Conservation (phyloP, 2,797 vertebrate genomes). For the Gastrophryne carolinensis region DNA sequence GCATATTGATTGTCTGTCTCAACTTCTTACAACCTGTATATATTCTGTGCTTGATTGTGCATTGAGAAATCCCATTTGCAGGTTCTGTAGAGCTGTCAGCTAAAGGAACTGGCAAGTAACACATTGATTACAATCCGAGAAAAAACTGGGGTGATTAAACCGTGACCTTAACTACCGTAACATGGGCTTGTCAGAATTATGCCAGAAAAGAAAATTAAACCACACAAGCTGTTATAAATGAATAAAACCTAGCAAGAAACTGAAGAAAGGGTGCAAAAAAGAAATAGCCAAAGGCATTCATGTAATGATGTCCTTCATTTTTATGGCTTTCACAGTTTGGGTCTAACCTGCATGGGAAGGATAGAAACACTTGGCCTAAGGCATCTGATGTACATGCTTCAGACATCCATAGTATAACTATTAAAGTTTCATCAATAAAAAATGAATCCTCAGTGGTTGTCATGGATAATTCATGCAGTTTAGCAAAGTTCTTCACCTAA, state of each 20-base stretch:
- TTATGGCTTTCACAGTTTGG: no score
- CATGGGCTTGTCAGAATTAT: not conserved
- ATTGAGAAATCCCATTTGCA: constrained; percentile 40
- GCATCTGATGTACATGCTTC: no score
- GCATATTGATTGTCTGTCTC: not conserved
- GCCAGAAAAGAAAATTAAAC: not conserved
- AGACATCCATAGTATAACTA: no score
- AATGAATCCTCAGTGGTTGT: no score
- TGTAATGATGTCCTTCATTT: no score
- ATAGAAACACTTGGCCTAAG: no score
- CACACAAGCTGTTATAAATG: not conserved
- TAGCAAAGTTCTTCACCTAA: no score
- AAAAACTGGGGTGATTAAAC: constrained; percentile 14
- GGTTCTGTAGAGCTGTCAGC: constrained; percentile 34
- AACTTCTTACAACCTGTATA: constrained; percentile 3
- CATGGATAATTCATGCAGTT: no score
- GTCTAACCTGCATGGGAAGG: no score
- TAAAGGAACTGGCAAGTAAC: constrained; percentile 9
- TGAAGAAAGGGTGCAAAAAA: no score
- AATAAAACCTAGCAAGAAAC: not conserved
- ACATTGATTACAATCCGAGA: constrained; percentile 32
- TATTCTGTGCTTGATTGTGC: constrained; percentile 36
- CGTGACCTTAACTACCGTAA: constrained; percentile 5
- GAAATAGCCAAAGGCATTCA: no score
- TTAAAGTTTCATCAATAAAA: no score